Evolutionary conservation across 1,140 invertebrate species (phyloP), one percentile per base, ranked within the genome.

Genomic region (Halesus radiatus): DNA sequence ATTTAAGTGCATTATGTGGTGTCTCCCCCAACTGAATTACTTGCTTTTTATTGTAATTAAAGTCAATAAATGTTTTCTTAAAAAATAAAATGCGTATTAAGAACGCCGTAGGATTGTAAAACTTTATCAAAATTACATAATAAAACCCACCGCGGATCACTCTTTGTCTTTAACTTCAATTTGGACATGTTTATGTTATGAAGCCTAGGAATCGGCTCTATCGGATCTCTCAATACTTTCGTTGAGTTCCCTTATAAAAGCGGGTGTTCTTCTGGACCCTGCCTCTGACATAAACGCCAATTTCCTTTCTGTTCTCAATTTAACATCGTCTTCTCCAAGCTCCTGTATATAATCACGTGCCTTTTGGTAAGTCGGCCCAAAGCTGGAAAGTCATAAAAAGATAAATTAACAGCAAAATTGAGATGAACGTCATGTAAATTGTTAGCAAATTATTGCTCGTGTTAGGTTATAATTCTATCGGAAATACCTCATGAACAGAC

Each of bases 91-190:
- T n/a, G n/a, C n/a, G n/a, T n/a, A n/a, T n/a, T n/a, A n/a, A n/a
- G n/a, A n/a, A n/a, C n/a, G n/a, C n/a, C n/a, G n/a, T n/a, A n/a
- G n/a, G n/a, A n/a, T n/a, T n/a, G n/a, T n/a, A n/a, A n/a, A n/a
- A n/a, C n/a, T n/a, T n/a, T n/a, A n/a, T n/a, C n/a, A n/a, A n/a
- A 58, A 56, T 75, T 75, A 56, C 53, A 50, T 56, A 75, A 75
- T 16, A 20, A 16, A 37, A 75, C 72, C 72, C 26, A 75, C 72
- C 72, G 18, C 7, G 15, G 29, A 10, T 75, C 72, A 75, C 23
- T 58, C 29, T 75, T 75, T 13, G 15, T 18, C 58, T 75, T 75
- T 10, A 58, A 37, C 37, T 75, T 75, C n/a, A 75, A 15, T 16
- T 75, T 75, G 16, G 72, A 32, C 72, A 75, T 75, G 10, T 22